These are phyloP conservation scores for Cheirogaleus major DNA, from an alignment of 2,797 vertebrate genomes.

Conservation along the genomic window DNA sequence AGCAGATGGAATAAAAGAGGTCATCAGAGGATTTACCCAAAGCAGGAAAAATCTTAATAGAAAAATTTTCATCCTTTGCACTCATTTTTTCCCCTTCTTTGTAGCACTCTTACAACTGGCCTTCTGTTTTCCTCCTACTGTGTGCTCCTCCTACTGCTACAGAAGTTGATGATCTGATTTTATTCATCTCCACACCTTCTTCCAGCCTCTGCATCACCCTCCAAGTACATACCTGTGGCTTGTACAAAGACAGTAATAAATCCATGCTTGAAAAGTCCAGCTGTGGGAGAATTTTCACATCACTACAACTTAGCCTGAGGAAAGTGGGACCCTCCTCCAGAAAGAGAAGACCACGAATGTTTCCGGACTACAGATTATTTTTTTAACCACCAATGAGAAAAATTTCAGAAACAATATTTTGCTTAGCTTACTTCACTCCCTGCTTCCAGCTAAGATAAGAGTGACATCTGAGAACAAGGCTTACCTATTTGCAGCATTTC, in stretches of 20 bases:
- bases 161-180: not conserved
- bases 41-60: not conserved
- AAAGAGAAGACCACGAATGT: not conserved
- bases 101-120: not conserved
- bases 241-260: not conserved
- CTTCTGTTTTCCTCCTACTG: not conserved
- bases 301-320: not conserved
- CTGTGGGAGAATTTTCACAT: not conserved
- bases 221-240: not conserved
- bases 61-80: not conserved
- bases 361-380: not conserved
- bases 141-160: not conserved
- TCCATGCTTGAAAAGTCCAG: not conserved
- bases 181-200: not conserved
- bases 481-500: constrained; percentile 91
- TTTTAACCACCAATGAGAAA: constrained; percentile 29
- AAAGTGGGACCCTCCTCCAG: not conserved
- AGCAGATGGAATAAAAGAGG: not conserved
- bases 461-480: constrained; percentile 76
- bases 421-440: constrained; percentile 35
- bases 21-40: not conserved
- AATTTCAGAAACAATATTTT: constrained; percentile 51
- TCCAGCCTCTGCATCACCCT: not conserved
- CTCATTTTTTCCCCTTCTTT: not conserved
- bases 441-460: constrained; percentile 62